Evolutionary conservation across 2,797 vertebrate genomes (phyloP), one percentile per base, ranked within the genome.

Genomic region (Perodicticus potto): DNA sequence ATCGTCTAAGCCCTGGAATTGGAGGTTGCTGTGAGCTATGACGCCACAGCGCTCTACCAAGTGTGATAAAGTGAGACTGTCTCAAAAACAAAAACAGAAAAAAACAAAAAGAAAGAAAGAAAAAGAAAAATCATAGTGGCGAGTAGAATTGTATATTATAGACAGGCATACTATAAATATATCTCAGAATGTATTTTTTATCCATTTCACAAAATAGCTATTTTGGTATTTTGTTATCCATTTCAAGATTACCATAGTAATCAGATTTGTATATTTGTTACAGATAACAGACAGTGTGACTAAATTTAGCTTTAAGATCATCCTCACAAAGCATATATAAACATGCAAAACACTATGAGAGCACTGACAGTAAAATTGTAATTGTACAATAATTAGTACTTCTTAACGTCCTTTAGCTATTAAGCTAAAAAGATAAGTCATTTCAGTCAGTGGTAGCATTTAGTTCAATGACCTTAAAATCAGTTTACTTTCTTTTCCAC

Each of bases 201-300:
- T 86, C 3, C 9, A 16, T 95, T 67, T 72, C 59, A 88, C 53
- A 43, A 95, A 97, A 84, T 49, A 93, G 7, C 45, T 95, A n/a
- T 49, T 49, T 49, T 49, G 49, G 12, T 73, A 87, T n/a, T 37
- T 0, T 0, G 85, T 93, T 7, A 40, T 32, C 3, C 95, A 92
- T 97, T 97, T 96, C 59, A 94, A 1, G 81, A 93, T 96, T 96
- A 77, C 49, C 43, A 12, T 9, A 65, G 63, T 95, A 90, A 32
- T 94, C 37, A 97, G 2, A 27, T 95, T 77, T 95, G 40, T 86
- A 11, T 67, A 13, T 96, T 97, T 97, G 49, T 12, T 86, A n/a
- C 72, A 27, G 11, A 5, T 95, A 96, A 94, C 14, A 88, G 27
- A 82, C 86, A 95, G 53, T 76, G 0, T 83, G 2, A 3, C 43